These are phyloP conservation scores for Drosophila pseudoananassae DNA, from an alignment of 1,140 invertebrate genomes.

Conservation along the genomic window DNA sequence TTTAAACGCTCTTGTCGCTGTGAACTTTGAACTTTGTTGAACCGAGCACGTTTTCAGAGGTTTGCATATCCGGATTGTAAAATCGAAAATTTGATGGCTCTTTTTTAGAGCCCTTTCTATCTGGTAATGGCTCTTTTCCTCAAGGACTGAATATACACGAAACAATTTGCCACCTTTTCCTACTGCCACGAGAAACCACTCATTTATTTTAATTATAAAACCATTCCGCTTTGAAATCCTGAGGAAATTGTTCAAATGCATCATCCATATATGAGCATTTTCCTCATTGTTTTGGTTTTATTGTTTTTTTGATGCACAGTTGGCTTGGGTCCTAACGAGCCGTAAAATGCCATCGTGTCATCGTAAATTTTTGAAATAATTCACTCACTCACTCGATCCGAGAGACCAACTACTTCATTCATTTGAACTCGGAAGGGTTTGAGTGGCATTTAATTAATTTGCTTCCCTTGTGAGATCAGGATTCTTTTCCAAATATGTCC, in stretches of 20 bases:
- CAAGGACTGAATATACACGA: slow-evolving; percentile 6
- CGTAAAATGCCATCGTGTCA: slow-evolving; percentile 49
- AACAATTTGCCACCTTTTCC: neutral
- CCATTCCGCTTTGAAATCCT: slow-evolving; percentile 44
- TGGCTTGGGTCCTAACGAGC: slow-evolving; percentile 41
- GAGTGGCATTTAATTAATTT: slow-evolving; percentile 81
- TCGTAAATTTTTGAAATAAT: slow-evolving; percentile 51
- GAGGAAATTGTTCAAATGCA: slow-evolving; percentile 56
- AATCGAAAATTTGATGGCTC: neutral
- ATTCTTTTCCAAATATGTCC: slow-evolving; percentile 16
- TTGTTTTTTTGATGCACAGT: slow-evolving; percentile 15
- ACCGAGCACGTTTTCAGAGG: slow-evolving; percentile 27
- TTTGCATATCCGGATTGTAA: neutral
- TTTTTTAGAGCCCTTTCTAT: neutral
- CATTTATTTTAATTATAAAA: slow-evolving; percentile 74
- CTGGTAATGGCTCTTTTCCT: slow-evolving; percentile 10
- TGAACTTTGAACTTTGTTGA: slow-evolving; percentile 69
- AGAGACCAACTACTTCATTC: slow-evolving; percentile 1
- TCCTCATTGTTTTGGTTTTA: slow-evolving; percentile 34
- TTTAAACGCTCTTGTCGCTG: slow-evolving; percentile 35
- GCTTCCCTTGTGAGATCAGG: slow-evolving; percentile 24
- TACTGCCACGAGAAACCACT: slow-evolving; percentile 45
- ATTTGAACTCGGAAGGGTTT: slow-evolving; percentile 25
- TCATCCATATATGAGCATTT: slow-evolving; percentile 49
- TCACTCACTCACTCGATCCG: neutral